A percentile compares a stretch with the other conserved stretches of the same genome.
Conservation (phyloP, 2,113 vertebrate species). For the Pachycephala philippinensis region DNA sequence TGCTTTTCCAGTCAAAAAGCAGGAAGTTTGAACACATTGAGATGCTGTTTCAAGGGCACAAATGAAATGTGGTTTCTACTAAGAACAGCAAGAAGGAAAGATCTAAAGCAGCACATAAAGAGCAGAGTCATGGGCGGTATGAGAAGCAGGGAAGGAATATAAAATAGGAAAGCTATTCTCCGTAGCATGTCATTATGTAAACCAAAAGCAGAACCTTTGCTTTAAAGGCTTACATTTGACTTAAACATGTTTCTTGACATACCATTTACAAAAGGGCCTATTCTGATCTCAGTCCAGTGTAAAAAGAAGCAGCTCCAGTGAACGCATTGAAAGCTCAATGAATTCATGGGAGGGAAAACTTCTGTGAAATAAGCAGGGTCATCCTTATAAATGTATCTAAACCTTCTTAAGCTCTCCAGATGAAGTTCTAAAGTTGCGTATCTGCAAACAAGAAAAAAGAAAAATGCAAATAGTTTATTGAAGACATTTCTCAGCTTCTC, state of each 20-base stretch:
- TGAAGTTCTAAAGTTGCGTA: not conserved
- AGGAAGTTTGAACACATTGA: not conserved
- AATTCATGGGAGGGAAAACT: not conserved
- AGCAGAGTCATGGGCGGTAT: not conserved
- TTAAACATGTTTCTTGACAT: not conserved
- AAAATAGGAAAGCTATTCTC: slow-evolving; percentile 23
- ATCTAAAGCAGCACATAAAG: not conserved
- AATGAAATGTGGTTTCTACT: not conserved
- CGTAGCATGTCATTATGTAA: slow-evolving; percentile 24
- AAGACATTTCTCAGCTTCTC: not conserved
- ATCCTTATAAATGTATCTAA: not conserved
- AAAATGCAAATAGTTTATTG: not conserved
- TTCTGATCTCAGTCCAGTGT: not conserved
- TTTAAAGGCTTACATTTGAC: slow-evolving; percentile 22
- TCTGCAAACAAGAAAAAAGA: not conserved
- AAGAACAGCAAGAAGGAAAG: not conserved
- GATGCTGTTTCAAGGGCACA: not conserved
- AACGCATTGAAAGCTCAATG: not conserved
- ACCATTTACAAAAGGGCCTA: not conserved
- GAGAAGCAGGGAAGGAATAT: not conserved
- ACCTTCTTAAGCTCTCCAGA: not conserved
- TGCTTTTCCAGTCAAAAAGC: not conserved
- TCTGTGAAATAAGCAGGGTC: not conserved
- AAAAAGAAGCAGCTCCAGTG: not conserved
- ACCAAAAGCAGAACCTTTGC: slow-evolving; percentile 31